phyloP scores from a whole-genome alignment of 2,888 invertebrate genomes.

The Polymixis lichenea region DNA sequence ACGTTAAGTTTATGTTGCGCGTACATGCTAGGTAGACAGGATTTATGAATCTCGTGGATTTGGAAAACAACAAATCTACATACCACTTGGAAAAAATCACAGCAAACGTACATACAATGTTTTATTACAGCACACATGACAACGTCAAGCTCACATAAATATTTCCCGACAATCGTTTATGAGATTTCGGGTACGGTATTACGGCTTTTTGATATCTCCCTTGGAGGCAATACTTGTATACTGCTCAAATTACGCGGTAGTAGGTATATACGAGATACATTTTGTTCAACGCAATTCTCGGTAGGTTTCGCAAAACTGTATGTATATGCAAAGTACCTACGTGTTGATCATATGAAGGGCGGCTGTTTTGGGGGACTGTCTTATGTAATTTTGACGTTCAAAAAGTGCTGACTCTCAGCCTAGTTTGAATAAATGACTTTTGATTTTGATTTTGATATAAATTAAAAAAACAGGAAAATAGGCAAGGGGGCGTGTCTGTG shows the following conservation, averaged over 20 bases:
- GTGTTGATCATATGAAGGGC: too few relatives aligned
- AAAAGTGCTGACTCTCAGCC: too few relatives aligned
- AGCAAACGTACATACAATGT: background rate
- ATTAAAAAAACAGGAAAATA: too few relatives aligned
- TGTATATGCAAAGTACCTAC: too few relatives aligned
- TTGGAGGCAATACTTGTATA: constrained; percentile 14
- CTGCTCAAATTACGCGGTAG: constrained; percentile 6
- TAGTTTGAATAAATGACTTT: too few relatives aligned
- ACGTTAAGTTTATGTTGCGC: too few relatives aligned
- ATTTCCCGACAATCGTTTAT: constrained; percentile 23
- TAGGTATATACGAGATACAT: background rate
- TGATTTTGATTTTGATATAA: too few relatives aligned
- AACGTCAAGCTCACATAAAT: constrained; percentile 4
- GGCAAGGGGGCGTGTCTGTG: too few relatives aligned
- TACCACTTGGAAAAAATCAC: background rate
- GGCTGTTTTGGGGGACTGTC: too few relatives aligned
- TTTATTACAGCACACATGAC: constrained; percentile 15
- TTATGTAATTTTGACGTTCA: too few relatives aligned
- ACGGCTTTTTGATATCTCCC: background rate
- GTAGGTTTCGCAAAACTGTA: background rate
- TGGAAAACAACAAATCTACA: background rate
- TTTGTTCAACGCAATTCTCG: background rate
- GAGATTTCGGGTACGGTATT: background rate
- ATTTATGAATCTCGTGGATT: background rate
- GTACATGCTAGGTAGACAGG: too few relatives aligned